Base-by-base conservation (phyloP, 2,113 vertebrate genomes). In the Zosterops lateralis region DNA sequence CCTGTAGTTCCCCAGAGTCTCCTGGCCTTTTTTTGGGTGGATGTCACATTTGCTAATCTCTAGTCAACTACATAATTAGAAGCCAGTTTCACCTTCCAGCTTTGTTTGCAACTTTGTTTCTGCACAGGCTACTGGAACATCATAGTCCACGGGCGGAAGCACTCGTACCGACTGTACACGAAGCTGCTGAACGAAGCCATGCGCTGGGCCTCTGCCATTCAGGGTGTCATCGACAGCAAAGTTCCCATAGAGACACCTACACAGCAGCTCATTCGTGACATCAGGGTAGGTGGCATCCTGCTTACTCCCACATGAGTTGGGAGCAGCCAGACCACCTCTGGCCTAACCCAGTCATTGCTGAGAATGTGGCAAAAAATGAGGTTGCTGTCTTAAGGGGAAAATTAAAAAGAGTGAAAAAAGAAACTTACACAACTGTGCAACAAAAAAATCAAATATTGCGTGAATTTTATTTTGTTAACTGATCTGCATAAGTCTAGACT, bases 181-280 rank as follows among this genome's bases (percentile, higher is more conserved):
- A 99, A 99, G 97, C 97, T 99, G 95, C 88, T 99, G 89, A 99
- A 99, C 3, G 99, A 99, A 86, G 99, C 99, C 74, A 98, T 99
- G 98, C 98, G 99, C 85, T 99, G 99, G 99, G 98, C 98, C 5
- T 98, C 98, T 8, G 98, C 99, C 92, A 98, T 99, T 40, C 99
- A 99, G 94, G 98, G 98, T 11, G 98, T 99, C 92, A 98, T 99
- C 32, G 99, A 99, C 96, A 98, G 97, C 98, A 99, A 99, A 92
- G 98, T 98, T 10, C 99, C 98, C 84, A 99, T 99, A 56, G 98
- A 99, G 97, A 99, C 99, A 9, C 99, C 99, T 22, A 99, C 99
- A 3, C 98, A 99, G 92, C 99, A 99, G 50, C 98, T 99, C 84
- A 99, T 99, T 92, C 97, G 98, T 90, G 99, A 99, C 97, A 99